Evolutionary conservation across 2,888 invertebrate species (phyloP).

Genomic region (Colostygia pectinataria): DNA sequence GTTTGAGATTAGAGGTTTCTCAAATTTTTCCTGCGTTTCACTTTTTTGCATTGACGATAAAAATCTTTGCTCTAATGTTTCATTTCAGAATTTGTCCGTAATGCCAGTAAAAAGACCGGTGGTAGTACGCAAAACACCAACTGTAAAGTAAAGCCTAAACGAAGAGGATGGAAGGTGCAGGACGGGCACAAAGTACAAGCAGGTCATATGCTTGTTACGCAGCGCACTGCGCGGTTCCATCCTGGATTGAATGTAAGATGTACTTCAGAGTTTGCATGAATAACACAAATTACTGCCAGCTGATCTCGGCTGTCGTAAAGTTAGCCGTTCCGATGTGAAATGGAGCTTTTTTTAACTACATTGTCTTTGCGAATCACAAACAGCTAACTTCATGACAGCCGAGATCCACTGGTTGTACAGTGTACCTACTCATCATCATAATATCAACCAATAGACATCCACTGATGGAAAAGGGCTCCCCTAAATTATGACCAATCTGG

Average conservation of each 20-base stretch:
- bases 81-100: slow-evolving; percentile 70
- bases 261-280: slow-evolving; percentile 20
- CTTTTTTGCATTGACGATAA: too few species aligned
- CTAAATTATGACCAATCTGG: too few species aligned
- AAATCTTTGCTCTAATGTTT: neutral
- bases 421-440: too few species aligned
- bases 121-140: slow-evolving; percentile 87
- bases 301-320: too few species aligned
- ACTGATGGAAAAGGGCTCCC: too few species aligned
- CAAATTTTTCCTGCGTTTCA: neutral
- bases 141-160: slow-evolving; percentile 87
- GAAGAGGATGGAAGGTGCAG: slow-evolving; percentile 89
- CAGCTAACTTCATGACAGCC: too few species aligned
- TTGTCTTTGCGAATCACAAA: too few species aligned
- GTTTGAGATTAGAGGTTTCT: slow-evolving; percentile 9
- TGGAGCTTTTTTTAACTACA: too few species aligned
- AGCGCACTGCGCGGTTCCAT: slow-evolving; percentile 88
- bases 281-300: too few species aligned
- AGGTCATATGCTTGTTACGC: slow-evolving; percentile 87
- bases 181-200: slow-evolving; percentile 86
- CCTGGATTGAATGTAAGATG: slow-evolving; percentile 89
- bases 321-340: too few species aligned
- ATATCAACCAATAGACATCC: too few species aligned
- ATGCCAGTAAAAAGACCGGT: slow-evolving; percentile 89
- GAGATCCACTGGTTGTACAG: too few species aligned